Conservation (phyloP, 2,797 vertebrate genomes). For the Manis javanica region DNA sequence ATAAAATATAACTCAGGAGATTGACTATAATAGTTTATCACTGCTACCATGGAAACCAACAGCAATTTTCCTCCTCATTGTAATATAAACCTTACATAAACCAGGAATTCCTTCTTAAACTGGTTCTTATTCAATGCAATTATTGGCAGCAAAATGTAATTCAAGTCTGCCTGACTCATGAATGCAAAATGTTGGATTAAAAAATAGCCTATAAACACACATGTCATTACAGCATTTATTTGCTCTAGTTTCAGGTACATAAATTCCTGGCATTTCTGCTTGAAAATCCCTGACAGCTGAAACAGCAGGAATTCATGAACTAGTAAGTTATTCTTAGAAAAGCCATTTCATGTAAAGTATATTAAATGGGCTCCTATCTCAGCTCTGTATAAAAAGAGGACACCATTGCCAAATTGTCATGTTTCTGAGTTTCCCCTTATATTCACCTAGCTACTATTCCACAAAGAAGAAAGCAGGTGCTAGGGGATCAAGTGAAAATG, state of each 20-base stretch:
- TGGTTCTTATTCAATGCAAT: slow-evolving; percentile 47
- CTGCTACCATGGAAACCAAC: slow-evolving; percentile 67
- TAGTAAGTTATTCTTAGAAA: slow-evolving; percentile 64
- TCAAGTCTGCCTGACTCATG: slow-evolving; percentile 12
- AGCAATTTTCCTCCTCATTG: not conserved
- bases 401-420: not conserved
- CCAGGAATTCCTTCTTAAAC: slow-evolving; percentile 59
- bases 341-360: not conserved
- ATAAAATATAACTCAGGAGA: slow-evolving; percentile 65
- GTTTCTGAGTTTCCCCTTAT: slow-evolving; percentile 23
- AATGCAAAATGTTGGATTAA: slow-evolving; percentile 35
- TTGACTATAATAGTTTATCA: slow-evolving; percentile 54
- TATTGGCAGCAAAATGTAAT: slow-evolving; percentile 36
- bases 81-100: slow-evolving; percentile 39
- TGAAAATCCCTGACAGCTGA: slow-evolving; percentile 66
- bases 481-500: not conserved
- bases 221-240: slow-evolving; percentile 62
- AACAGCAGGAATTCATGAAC: slow-evolving; percentile 67
- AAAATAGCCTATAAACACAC: slow-evolving; percentile 61
- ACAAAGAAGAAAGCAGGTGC: not conserved
- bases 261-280: slow-evolving; percentile 68
- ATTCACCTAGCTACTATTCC: not conserved
- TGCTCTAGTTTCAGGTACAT: slow-evolving; percentile 66
- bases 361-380: slow-evolving; percentile 52
- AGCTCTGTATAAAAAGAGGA: not conserved